phyloP scores from a whole-genome alignment of 2,797 vertebrate genomes.

The Micrastur ruficollis region DNA sequence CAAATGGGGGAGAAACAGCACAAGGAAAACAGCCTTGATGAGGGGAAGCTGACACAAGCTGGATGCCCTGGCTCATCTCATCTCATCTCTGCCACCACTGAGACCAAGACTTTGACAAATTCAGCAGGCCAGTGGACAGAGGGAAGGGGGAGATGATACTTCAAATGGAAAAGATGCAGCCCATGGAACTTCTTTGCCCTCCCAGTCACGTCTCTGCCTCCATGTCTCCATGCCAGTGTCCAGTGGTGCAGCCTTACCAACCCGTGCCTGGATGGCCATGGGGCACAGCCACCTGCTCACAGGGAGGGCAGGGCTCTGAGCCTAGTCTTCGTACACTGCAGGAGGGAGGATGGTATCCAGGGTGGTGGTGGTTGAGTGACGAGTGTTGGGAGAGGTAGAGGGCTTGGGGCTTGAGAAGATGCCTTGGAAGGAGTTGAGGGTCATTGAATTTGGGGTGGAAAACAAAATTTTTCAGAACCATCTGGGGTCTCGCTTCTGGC shows the following conservation, averaged over 20 bases:
- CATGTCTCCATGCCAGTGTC: neutral
- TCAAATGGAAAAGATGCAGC: neutral
- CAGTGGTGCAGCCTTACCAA: neutral
- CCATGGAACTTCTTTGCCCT: neutral
- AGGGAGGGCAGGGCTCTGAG: neutral
- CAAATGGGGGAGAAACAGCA: neutral
- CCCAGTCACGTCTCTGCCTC: neutral
- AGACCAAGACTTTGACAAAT: neutral
- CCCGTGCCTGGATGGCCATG: neutral
- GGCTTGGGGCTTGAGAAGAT: neutral
- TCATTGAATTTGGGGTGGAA: neutral
- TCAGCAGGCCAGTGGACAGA: neutral
- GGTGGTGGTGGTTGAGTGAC: neutral
- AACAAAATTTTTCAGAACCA: neutral
- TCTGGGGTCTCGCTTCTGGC: neutral
- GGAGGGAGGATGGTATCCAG: neutral
- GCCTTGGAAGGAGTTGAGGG: neutral
- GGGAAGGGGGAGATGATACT: fast-evolving
- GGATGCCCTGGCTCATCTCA: neutral
- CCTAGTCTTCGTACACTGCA: neutral
- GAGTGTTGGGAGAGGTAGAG: neutral
- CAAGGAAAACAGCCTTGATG: neutral
- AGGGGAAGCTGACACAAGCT: neutral
- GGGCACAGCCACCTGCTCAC: fast-evolving
- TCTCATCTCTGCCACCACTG: neutral